Evolutionary conservation across 2,888 invertebrate genomes (phyloP).

Genomic region (Acanthosepion lycidas): DNA sequence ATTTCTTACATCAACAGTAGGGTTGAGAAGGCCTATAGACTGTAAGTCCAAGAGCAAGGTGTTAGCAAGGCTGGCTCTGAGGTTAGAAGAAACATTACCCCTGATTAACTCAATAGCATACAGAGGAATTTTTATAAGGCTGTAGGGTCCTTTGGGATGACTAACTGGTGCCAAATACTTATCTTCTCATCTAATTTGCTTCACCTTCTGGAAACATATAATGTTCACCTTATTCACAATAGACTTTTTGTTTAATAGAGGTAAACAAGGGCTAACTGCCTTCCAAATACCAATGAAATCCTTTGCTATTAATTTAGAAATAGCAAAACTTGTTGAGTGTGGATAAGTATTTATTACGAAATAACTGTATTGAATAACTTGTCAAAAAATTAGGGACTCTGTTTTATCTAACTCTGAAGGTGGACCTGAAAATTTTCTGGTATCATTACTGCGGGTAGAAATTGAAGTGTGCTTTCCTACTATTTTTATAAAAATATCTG

Average conservation of each 20-base stretch:
- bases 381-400: not conserved
- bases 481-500: not conserved
- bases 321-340: not conserved
- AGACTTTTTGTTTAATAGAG: not conserved
- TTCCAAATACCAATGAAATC: not conserved
- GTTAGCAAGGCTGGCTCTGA: too few relatives aligned
- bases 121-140: too few relatives aligned
- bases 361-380: not conserved
- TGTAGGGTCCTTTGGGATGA: too few relatives aligned
- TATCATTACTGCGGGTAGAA: not conserved
- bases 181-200: not conserved
- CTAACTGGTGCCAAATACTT: too few relatives aligned
- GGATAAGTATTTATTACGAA: not conserved
- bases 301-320: not conserved
- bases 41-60: too few relatives aligned
- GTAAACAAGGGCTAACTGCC: not conserved
- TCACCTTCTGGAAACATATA: not conserved
- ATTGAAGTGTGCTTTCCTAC: not conserved
- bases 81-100: too few relatives aligned
- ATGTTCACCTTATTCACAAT: not conserved
- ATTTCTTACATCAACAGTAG: too few relatives aligned
- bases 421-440: not conserved
- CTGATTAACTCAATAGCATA: too few relatives aligned
- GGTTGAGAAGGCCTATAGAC: too few relatives aligned
- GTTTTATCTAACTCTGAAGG: not conserved